These are phyloP conservation scores for Schizothorax lantsangensis DNA, from an alignment of 2,797 vertebrate species.

Conservation along the genomic window DNA sequence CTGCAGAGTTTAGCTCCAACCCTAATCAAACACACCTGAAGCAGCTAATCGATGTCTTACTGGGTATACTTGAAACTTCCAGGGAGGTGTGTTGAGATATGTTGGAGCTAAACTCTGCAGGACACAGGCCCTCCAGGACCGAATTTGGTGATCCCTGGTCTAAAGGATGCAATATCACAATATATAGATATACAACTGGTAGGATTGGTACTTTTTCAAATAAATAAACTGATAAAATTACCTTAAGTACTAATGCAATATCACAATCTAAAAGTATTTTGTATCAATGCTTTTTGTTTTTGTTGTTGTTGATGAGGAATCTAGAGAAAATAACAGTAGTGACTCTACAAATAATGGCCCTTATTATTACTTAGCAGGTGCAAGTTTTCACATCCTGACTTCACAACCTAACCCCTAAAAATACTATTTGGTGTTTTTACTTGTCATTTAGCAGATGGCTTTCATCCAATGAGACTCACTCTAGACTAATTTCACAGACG, in stretches of 20 bases:
- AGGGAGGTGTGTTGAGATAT: no score
- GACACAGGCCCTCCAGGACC: no score
- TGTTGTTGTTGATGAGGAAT: neutral
- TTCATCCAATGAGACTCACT: conserved; percentile 33
- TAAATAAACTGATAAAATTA: neutral
- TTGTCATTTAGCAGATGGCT: conserved; percentile 28
- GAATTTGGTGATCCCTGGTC: no score
- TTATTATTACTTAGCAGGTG: neutral
- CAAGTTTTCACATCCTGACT: neutral
- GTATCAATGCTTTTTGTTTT: neutral
- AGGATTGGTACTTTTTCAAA: neutral
- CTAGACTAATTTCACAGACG: conserved; percentile 39
- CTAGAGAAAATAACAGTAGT: neutral
- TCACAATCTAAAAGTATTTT: neutral
- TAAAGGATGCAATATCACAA: neutral
- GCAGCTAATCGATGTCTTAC: no score
- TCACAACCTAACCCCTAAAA: conserved; percentile 5
- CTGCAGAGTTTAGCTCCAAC: no score
- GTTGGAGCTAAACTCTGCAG: no score
- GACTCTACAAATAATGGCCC: neutral
- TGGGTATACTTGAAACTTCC: no score
- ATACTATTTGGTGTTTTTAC: conserved; percentile 23
- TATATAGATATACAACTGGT: neutral
- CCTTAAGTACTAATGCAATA: neutral
- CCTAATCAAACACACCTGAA: no score